Evolutionary conservation across 2,797 vertebrate genomes (phyloP), one percentile per base, ranked within the genome.

Genomic region (Chelmon rostratus): DNA sequence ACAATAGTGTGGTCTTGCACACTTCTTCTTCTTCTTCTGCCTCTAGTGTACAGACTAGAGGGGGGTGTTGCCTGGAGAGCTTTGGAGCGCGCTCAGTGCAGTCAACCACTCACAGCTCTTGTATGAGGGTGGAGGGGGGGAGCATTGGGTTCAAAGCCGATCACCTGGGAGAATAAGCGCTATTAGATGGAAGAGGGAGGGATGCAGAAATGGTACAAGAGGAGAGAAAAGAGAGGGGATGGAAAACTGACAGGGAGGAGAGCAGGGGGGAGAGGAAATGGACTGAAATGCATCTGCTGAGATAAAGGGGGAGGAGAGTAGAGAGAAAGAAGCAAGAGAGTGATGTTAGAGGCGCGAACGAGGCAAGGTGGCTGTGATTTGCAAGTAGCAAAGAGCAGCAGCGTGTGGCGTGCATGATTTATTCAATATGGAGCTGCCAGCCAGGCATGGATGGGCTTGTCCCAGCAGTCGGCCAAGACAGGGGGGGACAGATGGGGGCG

Each of bases 81-180:
- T 81, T 86, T 81, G 86, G 87, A 89, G 82, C 47, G 7, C 65
- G 74, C 88, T 92, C 73, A 78, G 83, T 68, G 68, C 78, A 90
- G 89, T 80, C 88, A 87, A 86, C 91, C 93, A 92, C 90, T 93
- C 92, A 88, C 67, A 37, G 87, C 83, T 86, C 82, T 79, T n/a
- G 68, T 54, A 70, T 2, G 50, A 67, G 76, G 73, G 40, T 1
- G 40, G 28, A 28, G 28, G 66, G 61, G 80, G 83, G 84, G 57
- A 76, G 88, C 31, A 31, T 69, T 68, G 21, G 13, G 83, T 81
- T 90, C 86, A 78, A 63, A 58, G 83, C 71, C n/a, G 81, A 91
- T 92, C 91, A 93, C 89, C 93, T 93, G 92, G 89, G 91, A 93
- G 81, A 88, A 88, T 5, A 19, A 78, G 75, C 59, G 28, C 86